A percentile compares a stretch with the other conserved stretches of the same genome.
phyloP scores from a whole-genome alignment of 2,888 invertebrate species.

The Syrista parreyssii region DNA sequence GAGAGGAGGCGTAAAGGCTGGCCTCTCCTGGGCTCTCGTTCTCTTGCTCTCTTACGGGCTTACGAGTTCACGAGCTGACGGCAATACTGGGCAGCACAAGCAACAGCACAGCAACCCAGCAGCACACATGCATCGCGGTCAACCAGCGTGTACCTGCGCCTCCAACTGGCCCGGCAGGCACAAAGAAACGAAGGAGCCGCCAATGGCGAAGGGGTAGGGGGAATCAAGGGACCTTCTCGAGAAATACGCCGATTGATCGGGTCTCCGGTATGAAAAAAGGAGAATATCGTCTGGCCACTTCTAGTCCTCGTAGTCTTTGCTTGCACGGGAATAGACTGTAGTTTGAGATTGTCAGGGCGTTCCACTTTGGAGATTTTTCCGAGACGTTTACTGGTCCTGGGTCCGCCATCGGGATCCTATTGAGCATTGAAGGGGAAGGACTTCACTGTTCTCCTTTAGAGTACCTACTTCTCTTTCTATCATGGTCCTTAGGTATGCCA shows the following conservation, averaged over 20 bases:
- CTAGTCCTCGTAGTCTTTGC: no score
- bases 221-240: slow-evolving; percentile 29
- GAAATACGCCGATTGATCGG: slow-evolving; percentile 26
- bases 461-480: slow-evolving; percentile 33
- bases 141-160: slow-evolving; percentile 39
- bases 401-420: background rate
- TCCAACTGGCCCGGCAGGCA: slow-evolving; percentile 44
- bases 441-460: no score
- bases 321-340: no score
- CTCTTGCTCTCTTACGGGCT: no score
- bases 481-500: slow-evolving; percentile 24
- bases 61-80: background rate
- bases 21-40: no score
- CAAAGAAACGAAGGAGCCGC: slow-evolving; percentile 34
- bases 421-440: background rate
- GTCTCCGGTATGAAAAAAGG: background rate
- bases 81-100: background rate
- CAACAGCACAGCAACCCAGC: background rate
- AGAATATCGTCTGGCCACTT: background rate
- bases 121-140: background rate
- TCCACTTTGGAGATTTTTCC: slow-evolving; percentile 47
- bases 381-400: slow-evolving; percentile 17
- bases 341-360: slow-evolving; percentile 36
- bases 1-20: no score
- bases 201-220: slow-evolving; percentile 19